Evolutionary conservation across 2,113 vertebrate species (phyloP).

Genomic region (Psittacula cyanocephala): DNA sequence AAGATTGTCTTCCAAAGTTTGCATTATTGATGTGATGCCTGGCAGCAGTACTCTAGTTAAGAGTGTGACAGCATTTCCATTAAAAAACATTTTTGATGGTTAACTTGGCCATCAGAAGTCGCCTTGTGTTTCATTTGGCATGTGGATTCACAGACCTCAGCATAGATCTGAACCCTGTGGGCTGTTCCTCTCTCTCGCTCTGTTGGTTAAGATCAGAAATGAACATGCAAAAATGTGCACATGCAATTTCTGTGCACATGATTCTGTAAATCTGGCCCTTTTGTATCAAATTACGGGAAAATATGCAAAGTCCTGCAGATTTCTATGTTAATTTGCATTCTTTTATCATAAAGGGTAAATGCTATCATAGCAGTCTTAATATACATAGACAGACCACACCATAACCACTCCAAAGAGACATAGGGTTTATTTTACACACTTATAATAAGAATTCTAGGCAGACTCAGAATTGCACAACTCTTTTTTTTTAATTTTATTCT

Average conservation of each 20-base stretch:
- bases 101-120: constrained; percentile 33
- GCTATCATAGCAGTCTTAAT: constrained; percentile 64
- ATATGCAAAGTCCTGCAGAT: constrained; percentile 54
- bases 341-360: constrained; percentile 58
- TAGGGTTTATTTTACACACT: constrained; percentile 46
- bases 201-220: background rate
- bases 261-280: constrained; percentile 32
- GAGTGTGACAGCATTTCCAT: constrained; percentile 32
- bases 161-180: background rate
- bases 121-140: constrained; percentile 27
- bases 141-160: background rate
- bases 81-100: constrained; percentile 47
- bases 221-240: background rate
- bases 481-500: background rate
- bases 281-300: constrained; percentile 39
- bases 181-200: background rate
- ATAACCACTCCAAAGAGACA: constrained; percentile 51
- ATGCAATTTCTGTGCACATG: background rate
- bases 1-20: constrained; percentile 47
- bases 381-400: constrained; percentile 50
- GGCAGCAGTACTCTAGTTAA: constrained; percentile 38
- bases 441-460: constrained; percentile 35
- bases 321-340: constrained; percentile 61
- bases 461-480: constrained; percentile 5
- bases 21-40: constrained; percentile 68